Conservation (phyloP, 2,888 invertebrate genomes). For the Laothoe populi region DNA sequence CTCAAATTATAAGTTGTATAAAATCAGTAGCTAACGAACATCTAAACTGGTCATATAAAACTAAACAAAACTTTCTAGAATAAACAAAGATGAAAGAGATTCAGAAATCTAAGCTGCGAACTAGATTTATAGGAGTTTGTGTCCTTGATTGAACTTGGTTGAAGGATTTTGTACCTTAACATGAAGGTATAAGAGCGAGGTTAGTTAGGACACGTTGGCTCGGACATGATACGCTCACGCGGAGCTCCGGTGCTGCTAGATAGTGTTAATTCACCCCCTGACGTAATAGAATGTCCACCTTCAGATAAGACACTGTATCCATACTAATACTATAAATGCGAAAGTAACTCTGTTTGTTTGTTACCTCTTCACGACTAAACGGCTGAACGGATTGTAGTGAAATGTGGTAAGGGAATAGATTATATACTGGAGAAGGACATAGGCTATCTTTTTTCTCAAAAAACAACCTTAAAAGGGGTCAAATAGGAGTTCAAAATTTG, state of each 20-base stretch:
- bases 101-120: slow-evolving; percentile 59
- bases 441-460: no score
- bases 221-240: slow-evolving; percentile 66
- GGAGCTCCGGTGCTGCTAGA: slow-evolving; percentile 64
- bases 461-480: no score
- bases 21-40: background rate
- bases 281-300: slow-evolving; percentile 19
- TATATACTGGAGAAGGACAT: no score
- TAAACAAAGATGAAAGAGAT: slow-evolving; percentile 51
- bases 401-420: no score
- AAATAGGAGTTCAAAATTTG: no score
- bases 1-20: background rate
- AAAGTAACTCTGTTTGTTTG: no score
- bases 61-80: slow-evolving; percentile 30
- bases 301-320: background rate
- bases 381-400: no score
- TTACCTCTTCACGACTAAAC: no score
- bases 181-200: slow-evolving; percentile 31
- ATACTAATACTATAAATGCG: no score
- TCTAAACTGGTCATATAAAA: slow-evolving; percentile 1
- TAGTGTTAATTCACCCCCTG: slow-evolving; percentile 72
- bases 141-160: background rate
- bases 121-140: slow-evolving; percentile 59
- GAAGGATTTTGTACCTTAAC: slow-evolving; percentile 38
- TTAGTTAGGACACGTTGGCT: slow-evolving; percentile 26